phyloP scores from a whole-genome alignment of 2,113 vertebrate genomes.

The Labrus mixtus region DNA sequence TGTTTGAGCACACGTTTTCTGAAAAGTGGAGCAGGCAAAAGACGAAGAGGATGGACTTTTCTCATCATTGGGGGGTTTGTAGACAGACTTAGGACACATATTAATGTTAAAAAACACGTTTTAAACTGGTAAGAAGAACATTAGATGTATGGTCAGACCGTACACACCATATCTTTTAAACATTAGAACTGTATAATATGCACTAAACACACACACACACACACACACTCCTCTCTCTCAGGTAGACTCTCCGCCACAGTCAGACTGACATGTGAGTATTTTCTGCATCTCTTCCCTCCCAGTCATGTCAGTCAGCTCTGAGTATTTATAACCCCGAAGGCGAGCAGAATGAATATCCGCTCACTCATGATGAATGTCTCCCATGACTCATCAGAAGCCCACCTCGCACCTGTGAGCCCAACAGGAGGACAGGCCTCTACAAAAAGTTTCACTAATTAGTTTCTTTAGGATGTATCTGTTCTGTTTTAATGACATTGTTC shows the following conservation, averaged over 20 bases:
- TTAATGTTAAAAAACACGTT: too few species aligned
- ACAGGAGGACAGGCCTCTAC: constrained; percentile 6
- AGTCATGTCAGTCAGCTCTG: constrained; percentile 9
- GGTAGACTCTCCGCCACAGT: background rate
- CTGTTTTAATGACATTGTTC: constrained; percentile 1
- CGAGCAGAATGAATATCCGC: constrained; percentile 8
- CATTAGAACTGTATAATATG: too few species aligned
- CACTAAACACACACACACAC: too few species aligned
- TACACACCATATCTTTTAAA: too few species aligned
- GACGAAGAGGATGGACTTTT: too few species aligned
- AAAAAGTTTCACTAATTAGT: constrained; percentile 17
- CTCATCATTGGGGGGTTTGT: too few species aligned
- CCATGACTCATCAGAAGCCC: constrained; percentile 35
- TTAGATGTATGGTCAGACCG: too few species aligned
- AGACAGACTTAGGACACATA: too few species aligned
- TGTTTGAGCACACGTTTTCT: too few species aligned
- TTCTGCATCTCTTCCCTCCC: background rate
- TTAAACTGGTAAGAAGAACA: too few species aligned
- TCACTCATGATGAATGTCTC: constrained; percentile 10
- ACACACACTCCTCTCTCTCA: too few species aligned
- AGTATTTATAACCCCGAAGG: constrained; percentile 45
- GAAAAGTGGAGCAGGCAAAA: too few species aligned
- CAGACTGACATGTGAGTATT: constrained; percentile 6
- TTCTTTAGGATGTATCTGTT: constrained; percentile 39
- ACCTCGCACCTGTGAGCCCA: constrained; percentile 21